Percentiles rank a stretch among this genome's conserved stretches.
Conservation (phyloP, 2,888 invertebrate genomes). For the Acanthosepion pharaonis region DNA sequence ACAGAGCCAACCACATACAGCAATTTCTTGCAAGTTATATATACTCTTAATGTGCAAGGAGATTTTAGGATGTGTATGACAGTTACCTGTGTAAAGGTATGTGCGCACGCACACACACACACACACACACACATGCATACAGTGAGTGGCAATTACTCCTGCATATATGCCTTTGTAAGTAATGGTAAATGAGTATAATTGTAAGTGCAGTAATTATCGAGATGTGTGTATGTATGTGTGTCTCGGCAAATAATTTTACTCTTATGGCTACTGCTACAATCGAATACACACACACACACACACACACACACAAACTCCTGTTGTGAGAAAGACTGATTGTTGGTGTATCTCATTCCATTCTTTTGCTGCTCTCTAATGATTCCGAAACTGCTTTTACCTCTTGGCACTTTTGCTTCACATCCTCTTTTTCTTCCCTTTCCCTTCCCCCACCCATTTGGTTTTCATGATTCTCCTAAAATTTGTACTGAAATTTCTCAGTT, state of each 20-base stretch:
- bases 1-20: neutral
- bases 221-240: neutral
- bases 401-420: neutral
- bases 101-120: neutral
- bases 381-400: neutral
- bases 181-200: neutral
- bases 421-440: neutral
- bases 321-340: neutral
- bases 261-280: neutral
- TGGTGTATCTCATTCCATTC: neutral
- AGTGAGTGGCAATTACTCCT: neutral
- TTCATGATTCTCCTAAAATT: neutral
- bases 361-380: slow-evolving; percentile 22
- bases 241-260: neutral
- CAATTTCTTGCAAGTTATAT: neutral
- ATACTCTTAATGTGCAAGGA: neutral
- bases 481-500: neutral
- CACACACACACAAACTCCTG: neutral
- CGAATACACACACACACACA: neutral
- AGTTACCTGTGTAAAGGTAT: neutral
- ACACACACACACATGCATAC: neutral
- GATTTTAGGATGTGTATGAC: neutral
- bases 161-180: neutral
- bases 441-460: neutral
- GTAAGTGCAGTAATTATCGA: neutral